These are phyloP conservation scores for Palythoa caribaeorum DNA, from an alignment of 92 coral and sea anemone genomes.

Conservation along the genomic window DNA sequence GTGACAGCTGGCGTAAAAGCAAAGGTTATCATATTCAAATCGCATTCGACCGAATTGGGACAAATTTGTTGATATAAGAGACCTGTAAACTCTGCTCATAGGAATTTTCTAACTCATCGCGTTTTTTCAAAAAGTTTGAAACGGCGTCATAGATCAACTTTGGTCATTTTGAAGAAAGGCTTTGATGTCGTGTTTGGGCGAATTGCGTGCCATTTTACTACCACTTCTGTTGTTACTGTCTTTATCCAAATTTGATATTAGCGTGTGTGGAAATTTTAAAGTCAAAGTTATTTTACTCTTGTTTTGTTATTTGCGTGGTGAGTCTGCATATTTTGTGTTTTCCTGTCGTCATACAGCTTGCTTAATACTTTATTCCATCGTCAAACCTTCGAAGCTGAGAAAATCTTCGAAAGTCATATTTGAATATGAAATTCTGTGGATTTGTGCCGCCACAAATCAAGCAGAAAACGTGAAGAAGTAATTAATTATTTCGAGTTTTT, in stretches of 20 bases:
- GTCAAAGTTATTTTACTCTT: not conserved
- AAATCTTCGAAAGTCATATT: not conserved
- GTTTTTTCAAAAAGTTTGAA: not conserved
- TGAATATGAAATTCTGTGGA: not conserved
- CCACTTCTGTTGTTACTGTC: not conserved
- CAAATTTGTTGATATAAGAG: slow-evolving; percentile 2
- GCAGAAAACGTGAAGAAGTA: not conserved
- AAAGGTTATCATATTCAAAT: slow-evolving; percentile 34
- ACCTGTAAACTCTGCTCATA: not conserved
- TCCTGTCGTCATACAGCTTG: too few relatives aligned
- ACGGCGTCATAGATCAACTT: not conserved
- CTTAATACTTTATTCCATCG: not conserved
- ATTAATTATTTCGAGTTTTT: not conserved
- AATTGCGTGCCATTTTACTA: slow-evolving; percentile 15
- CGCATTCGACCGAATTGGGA: slow-evolving; percentile 9
- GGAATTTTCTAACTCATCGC: not conserved
- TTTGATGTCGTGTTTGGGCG: not conserved
- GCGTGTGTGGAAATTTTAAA: not conserved
- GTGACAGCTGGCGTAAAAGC: slow-evolving; percentile 49
- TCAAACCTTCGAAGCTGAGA: slow-evolving; percentile 13
- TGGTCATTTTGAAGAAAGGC: not conserved
- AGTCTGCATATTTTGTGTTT: not conserved
- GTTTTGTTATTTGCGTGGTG: not conserved
- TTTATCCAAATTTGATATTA: not conserved
- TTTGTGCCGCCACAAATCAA: not conserved